A percentile compares a stretch with the other conserved stretches of the same genome.
phyloP scores from a whole-genome alignment of 2,113 vertebrate genomes.

The Ciconia maguari region DNA sequence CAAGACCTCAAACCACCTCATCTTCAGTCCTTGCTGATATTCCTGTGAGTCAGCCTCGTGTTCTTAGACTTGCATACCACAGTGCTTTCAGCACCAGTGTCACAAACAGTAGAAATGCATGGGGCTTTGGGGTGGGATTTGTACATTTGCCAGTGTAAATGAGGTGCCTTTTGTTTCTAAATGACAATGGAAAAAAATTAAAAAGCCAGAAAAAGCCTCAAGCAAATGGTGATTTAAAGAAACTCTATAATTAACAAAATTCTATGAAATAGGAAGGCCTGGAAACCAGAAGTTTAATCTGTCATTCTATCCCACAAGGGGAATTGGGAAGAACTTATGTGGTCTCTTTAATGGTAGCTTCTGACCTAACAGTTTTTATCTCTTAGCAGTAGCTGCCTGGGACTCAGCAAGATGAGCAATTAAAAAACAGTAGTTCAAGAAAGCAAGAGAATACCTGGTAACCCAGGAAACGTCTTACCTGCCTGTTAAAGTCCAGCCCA shows the following conservation, averaged over 20 bases:
- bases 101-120: background rate
- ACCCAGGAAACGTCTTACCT: slow-evolving; percentile 77
- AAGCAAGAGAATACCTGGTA: slow-evolving; percentile 12
- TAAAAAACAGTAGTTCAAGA: background rate
- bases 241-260: slow-evolving; percentile 1
- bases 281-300: background rate
- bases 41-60: background rate
- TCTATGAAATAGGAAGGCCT: background rate
- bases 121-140: background rate
- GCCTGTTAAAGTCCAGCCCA: slow-evolving; percentile 88
- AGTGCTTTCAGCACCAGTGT: background rate
- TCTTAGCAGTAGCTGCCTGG: background rate
- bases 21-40: background rate
- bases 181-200: background rate
- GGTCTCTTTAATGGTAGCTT: slow-evolving; percentile 9
- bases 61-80: background rate
- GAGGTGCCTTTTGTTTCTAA: background rate
- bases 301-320: background rate
- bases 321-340: background rate
- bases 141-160: background rate
- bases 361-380: slow-evolving; percentile 23
- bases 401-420: background rate
- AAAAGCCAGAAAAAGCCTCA: background rate
- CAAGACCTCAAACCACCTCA: background rate
- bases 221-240: background rate